Percentiles rank a stretch among this genome's conserved stretches.
Conservation (phyloP, 30 jellyfish, hydroid and myxozoan species). For the Chrysaora quinquecirrha region DNA sequence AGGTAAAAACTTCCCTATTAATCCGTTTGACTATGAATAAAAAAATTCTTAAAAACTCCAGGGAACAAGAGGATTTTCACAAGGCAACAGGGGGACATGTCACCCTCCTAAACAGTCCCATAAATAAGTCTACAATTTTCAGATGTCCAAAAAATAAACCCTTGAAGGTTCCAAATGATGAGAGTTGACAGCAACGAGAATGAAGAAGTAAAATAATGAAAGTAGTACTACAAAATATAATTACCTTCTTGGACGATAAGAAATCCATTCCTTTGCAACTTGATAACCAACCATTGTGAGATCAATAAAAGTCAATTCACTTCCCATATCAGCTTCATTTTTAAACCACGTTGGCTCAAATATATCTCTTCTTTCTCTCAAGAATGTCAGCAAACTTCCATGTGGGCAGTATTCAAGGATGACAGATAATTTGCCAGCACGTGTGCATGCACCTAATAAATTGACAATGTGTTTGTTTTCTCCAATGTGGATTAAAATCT, state of each 20-base stretch:
- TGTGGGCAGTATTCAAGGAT: constrained; percentile 92
- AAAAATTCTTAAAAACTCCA: too few species aligned
- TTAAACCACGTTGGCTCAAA: constrained; percentile 86
- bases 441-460: constrained; percentile 96
- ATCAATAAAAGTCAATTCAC: constrained; percentile 78
- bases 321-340: constrained; percentile 76
- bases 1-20: too few species aligned
- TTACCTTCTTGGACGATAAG: constrained; percentile 94
- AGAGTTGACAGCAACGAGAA: too few species aligned
- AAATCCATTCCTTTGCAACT: constrained; percentile 96
- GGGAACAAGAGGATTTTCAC: too few species aligned
- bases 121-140: too few species aligned
- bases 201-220: too few species aligned
- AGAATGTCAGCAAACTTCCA: constrained; percentile 85
- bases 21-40: too few species aligned
- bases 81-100: too few species aligned
- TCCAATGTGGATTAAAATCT: constrained; percentile 93
- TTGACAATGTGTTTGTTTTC: constrained; percentile 95
- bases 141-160: too few species aligned
- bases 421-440: constrained; percentile 85
- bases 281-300: constrained; percentile 79
- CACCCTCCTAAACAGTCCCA: too few species aligned
- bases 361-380: constrained; percentile 75
- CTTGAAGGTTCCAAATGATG: too few species aligned
- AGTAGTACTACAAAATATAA: too few species aligned